A percentile compares a stretch with the other conserved stretches of the same genome.
Evolutionary conservation across 2,888 invertebrate genomes (phyloP).

Genomic region (Lepidonotus clava): DNA sequence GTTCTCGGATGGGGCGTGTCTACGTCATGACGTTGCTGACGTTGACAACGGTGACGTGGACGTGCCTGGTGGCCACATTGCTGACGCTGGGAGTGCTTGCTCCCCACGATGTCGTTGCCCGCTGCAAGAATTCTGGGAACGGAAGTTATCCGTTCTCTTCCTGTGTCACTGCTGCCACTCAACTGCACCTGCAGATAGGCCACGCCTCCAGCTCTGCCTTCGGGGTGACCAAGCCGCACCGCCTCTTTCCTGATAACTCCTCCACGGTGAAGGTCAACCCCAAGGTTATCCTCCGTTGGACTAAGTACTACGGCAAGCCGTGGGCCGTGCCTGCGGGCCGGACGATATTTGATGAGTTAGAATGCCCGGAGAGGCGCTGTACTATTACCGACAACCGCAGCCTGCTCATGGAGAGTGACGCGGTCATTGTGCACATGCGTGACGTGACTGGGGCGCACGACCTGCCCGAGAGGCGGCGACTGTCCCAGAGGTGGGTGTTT

Average conservation of each 20-base stretch:
- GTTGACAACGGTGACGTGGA: slow-evolving; percentile 53
- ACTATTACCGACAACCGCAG: slow-evolving; percentile 9
- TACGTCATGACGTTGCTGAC: slow-evolving; percentile 50
- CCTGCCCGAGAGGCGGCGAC: slow-evolving; percentile 67
- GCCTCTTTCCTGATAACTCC: background rate
- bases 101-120: slow-evolving; percentile 15
- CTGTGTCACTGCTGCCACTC: slow-evolving; percentile 30
- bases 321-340: slow-evolving; percentile 45
- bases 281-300: slow-evolving; percentile 55
- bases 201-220: background rate
- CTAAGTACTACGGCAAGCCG: slow-evolving; percentile 41
- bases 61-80: slow-evolving; percentile 24
- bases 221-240: background rate
- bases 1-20: slow-evolving; percentile 34
- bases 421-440: slow-evolving; percentile 51
- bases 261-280: background rate
- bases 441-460: slow-evolving; percentile 8
- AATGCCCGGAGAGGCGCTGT: slow-evolving; percentile 49
- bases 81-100: slow-evolving; percentile 37
- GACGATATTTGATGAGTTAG: slow-evolving; percentile 29
- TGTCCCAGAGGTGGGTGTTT: slow-evolving; percentile 89
- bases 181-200: slow-evolving; percentile 18
- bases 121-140: background rate
- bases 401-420: slow-evolving; percentile 12
- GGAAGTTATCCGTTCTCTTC: background rate